A percentile compares a stretch with the other conserved stretches of the same genome.
Evolutionary conservation across 2,797 vertebrate genomes (phyloP).

Genomic region (Galaxias olidus): DNA sequence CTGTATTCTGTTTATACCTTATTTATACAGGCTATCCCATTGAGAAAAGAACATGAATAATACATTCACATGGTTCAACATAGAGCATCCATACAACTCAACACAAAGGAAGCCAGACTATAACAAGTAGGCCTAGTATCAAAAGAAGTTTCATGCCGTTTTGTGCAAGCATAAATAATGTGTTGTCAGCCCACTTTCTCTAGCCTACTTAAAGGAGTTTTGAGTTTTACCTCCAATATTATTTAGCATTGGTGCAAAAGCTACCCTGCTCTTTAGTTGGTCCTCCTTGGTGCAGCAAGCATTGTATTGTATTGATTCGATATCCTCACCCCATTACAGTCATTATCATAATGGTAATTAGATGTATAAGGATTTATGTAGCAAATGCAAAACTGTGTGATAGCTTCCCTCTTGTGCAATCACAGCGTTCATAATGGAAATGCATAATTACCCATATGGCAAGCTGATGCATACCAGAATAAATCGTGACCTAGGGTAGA

Average conservation of each 20-base stretch:
- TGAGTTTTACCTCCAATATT: too few species aligned
- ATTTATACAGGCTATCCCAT: too few species aligned
- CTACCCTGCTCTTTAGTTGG: constrained; percentile 5
- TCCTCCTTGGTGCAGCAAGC: background rate
- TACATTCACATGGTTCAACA: too few species aligned
- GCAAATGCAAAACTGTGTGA: constrained; percentile 9
- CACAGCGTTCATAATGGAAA: constrained; percentile 10
- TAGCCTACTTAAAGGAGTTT: too few species aligned
- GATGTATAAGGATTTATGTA: constrained; percentile 31
- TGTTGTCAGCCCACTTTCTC: too few species aligned
- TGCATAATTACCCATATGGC: background rate
- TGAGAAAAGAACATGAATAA: too few species aligned
- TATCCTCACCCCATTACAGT: constrained; percentile 23
- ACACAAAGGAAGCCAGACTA: too few species aligned
- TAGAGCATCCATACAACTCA: too few species aligned
- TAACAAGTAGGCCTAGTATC: too few species aligned
- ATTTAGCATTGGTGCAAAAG: background rate
- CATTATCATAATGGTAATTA: constrained; percentile 41
- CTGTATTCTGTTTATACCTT: too few species aligned
- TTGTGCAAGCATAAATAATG: too few species aligned
- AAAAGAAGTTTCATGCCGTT: too few species aligned
- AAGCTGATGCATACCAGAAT: constrained; percentile 4
- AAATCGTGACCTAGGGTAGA: constrained; percentile 17
- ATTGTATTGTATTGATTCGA: constrained; percentile 30
- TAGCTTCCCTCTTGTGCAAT: constrained; percentile 16